phyloP scores from a whole-genome alignment of 2,888 invertebrate species.

The Pedicia rivosa region DNA sequence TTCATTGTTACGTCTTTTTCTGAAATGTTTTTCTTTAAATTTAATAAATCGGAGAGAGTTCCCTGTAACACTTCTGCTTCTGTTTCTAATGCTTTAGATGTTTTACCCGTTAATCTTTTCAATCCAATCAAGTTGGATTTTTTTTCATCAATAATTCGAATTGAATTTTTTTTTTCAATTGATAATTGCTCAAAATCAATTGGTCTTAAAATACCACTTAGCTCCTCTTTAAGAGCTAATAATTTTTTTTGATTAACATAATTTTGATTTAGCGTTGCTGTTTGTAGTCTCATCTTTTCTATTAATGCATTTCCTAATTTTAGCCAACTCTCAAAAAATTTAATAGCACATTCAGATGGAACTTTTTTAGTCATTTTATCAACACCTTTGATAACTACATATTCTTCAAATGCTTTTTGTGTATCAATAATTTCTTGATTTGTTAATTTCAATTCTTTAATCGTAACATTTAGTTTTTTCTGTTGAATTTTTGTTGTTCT shows the following conservation, averaged over 20 bases:
- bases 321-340: slow-evolving; percentile 38
- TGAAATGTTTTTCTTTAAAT: slow-evolving; percentile 26
- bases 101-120: slow-evolving; percentile 35
- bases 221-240: slow-evolving; percentile 30
- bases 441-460: slow-evolving; percentile 33
- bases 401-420: slow-evolving; percentile 30
- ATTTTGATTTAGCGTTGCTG: slow-evolving; percentile 31
- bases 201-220: slow-evolving; percentile 35
- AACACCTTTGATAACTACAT: slow-evolving; percentile 23
- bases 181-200: slow-evolving; percentile 40
- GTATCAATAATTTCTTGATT: slow-evolving; percentile 32
- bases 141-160: slow-evolving; percentile 34
- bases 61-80: slow-evolving; percentile 31
- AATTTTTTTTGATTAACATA: slow-evolving; percentile 27
- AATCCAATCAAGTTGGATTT: slow-evolving; percentile 33
- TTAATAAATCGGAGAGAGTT: slow-evolving; percentile 27
- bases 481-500: slow-evolving; percentile 7
- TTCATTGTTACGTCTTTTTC: slow-evolving; percentile 27
- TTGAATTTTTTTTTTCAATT: slow-evolving; percentile 35
- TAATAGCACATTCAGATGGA: slow-evolving; percentile 30
- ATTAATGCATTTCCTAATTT: slow-evolving; percentile 32
- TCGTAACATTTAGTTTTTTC: slow-evolving; percentile 19
- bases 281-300: slow-evolving; percentile 36
- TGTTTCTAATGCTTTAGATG: slow-evolving; percentile 33
- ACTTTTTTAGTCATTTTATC: slow-evolving; percentile 32